These are phyloP conservation scores for Macrotus californicus DNA, from an alignment of 2,113 vertebrate species.

Conservation along the genomic window DNA sequence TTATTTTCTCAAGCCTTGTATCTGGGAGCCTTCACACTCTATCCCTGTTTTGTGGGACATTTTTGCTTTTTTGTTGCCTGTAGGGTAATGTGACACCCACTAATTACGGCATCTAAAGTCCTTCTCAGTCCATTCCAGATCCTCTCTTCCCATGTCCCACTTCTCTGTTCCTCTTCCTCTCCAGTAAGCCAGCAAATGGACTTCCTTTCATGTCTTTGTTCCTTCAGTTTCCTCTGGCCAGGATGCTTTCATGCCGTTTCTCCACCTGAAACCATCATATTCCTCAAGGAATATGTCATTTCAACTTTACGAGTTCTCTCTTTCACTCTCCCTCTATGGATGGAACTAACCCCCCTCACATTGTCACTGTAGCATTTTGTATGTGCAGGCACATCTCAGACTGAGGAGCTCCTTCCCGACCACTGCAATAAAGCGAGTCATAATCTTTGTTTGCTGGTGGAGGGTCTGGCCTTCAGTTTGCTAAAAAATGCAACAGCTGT, in stretches of 20 bases:
- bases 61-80: background rate
- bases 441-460: background rate
- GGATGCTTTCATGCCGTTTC: background rate
- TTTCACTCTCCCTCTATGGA: background rate
- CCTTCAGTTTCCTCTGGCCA: background rate
- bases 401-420: background rate
- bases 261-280: background rate
- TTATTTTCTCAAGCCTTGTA: background rate
- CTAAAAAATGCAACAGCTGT: background rate
- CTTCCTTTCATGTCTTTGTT: background rate
- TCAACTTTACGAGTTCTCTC: background rate
- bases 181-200: background rate
- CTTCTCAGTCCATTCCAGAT: background rate
- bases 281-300: background rate
- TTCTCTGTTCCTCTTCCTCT: background rate
- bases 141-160: background rate
- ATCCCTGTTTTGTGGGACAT: background rate
- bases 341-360: background rate
- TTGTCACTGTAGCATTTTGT: background rate
- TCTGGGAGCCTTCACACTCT: background rate
- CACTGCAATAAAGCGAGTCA: background rate
- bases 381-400: background rate
- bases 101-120: background rate
- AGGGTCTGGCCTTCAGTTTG: background rate
- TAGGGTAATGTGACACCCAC: background rate